Evolutionary conservation across 2,888 invertebrate species (phyloP).

Genomic region (Ommatoiulus sabulosus): DNA sequence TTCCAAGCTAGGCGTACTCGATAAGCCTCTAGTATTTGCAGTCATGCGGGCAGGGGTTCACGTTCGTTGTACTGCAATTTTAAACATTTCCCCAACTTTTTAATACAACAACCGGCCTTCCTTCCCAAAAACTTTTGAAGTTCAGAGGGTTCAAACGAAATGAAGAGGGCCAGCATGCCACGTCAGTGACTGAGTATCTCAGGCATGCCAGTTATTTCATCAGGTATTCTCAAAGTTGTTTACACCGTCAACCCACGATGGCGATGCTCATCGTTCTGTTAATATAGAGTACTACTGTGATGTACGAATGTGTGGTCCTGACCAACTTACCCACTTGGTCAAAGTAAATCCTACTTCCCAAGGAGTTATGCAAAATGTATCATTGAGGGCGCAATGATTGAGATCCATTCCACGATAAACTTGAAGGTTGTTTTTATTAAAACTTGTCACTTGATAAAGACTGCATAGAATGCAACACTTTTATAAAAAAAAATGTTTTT

Average conservation of each 20-base stretch:
- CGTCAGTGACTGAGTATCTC: slow-evolving; percentile 20
- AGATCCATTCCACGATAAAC: too few relatives aligned
- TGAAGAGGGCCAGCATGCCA: background rate
- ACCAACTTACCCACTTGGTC: too few relatives aligned
- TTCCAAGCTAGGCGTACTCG: background rate
- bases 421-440: too few relatives aligned
- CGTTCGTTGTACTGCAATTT: background rate
- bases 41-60: background rate
- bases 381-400: too few relatives aligned
- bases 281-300: background rate
- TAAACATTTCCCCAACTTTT: background rate
- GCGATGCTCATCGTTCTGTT: background rate
- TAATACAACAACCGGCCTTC: background rate
- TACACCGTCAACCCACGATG: background rate
- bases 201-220: background rate
- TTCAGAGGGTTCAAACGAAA: slow-evolving; percentile 21
- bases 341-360: too few relatives aligned
- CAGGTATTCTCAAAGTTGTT: background rate
- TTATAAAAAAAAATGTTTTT: too few relatives aligned
- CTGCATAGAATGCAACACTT: too few relatives aligned
- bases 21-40: background rate
- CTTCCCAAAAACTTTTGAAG: background rate
- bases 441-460: too few relatives aligned
- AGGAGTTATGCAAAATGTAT: too few relatives aligned
- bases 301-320: background rate